Evolutionary conservation across 53 echinoderm and acorn worm genomes (phyloP).

Genomic region (Zoroaster sp.): DNA sequence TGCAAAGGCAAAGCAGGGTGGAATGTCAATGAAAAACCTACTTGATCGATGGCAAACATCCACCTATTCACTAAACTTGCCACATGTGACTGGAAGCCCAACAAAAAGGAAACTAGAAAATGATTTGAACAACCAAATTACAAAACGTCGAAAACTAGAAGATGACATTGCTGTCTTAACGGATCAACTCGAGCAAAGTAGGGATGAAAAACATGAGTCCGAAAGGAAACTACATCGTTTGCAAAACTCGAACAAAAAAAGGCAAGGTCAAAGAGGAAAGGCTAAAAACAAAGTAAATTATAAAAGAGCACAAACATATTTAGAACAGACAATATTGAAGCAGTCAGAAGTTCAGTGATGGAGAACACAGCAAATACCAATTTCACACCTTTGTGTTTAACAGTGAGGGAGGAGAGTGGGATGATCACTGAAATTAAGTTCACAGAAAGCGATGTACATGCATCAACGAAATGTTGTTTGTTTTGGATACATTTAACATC

Average conservation of each 20-base stretch:
- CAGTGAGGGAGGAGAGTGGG: constrained; percentile 26
- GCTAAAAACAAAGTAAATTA: constrained; percentile 24
- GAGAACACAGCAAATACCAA: not conserved
- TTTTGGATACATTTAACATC: constrained; percentile 58
- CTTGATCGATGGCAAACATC: constrained; percentile 34
- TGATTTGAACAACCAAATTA: not conserved
- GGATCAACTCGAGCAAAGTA: constrained; percentile 20
- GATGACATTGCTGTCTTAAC: not conserved
- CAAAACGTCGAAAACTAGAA: constrained; percentile 23
- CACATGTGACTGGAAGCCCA: constrained; percentile 19
- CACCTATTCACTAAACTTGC: constrained; percentile 20
- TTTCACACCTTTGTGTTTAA: constrained; percentile 31
- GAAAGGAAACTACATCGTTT: constrained; percentile 9
- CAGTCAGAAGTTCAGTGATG: constrained; percentile 1
- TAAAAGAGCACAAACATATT: constrained; percentile 47
- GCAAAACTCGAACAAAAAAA: constrained; percentile 13
- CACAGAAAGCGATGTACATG: not conserved
- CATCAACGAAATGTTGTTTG: constrained; percentile 34
- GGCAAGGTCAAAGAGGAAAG: constrained; percentile 21
- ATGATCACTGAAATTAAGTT: not conserved
- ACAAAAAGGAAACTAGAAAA: constrained; percentile 52
- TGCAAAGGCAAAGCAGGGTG: constrained; percentile 38
- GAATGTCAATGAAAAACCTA: constrained; percentile 24
- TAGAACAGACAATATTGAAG: constrained; percentile 21
- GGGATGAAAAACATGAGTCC: constrained; percentile 21